Base-by-base conservation (phyloP, 53 echinoderm and acorn worm genomes). In the Luidia sarsii region DNA sequence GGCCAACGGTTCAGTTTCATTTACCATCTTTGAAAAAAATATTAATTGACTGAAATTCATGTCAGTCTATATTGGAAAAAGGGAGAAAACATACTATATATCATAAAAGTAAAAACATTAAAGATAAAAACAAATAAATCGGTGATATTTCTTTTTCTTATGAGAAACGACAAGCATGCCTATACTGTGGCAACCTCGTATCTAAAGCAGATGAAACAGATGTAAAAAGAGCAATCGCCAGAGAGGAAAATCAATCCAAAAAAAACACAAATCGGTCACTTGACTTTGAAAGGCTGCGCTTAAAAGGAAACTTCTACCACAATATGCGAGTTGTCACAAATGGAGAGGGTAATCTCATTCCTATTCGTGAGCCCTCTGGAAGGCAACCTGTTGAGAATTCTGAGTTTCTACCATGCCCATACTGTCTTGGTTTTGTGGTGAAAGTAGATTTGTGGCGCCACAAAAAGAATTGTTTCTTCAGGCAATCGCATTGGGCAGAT, bases 131-230 rank as follows among this genome's bases (percentile, higher is more conserved):
- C n/a, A n/a, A n/a, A n/a, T n/a, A n/a, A n/a, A n/a, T n/a, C n/a
- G n/a, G n/a, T n/a, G n/a, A n/a, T n/a, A n/a, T n/a, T n/a, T n/a
- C n/a, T n/a, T n/a, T n/a, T n/a, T n/a, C n/a, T n/a, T 66, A 66
- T n/a, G 39, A 21, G 9, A 66, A 66, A 27, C 66, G 66, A 2
- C 66, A 66, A 21, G 66, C 66, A 2, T 66, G 66, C 22, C 21
- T 66, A 13, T 66, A n/a, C 25, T 66, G 66, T 39, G 23, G 66
- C 5, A 0, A n/a, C 4, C 8, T 66, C 3, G 66, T 66, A 7
- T 38, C 66, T n/a, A 66, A 39, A 13, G 66, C 66, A 5, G 66
- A 66, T 18, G 66, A 66, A 19, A 1, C 39, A 31, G 66, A 39
- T 3, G 66, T 66, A n/a, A n/a, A n/a, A n/a, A n/a, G n/a, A n/a